Percentiles rank a stretch among this genome's conserved stretches.
These are phyloP conservation scores for Ptilorrhoa leucosticta DNA, from an alignment of 2,113 vertebrate genomes.

Conservation along the genomic window DNA sequence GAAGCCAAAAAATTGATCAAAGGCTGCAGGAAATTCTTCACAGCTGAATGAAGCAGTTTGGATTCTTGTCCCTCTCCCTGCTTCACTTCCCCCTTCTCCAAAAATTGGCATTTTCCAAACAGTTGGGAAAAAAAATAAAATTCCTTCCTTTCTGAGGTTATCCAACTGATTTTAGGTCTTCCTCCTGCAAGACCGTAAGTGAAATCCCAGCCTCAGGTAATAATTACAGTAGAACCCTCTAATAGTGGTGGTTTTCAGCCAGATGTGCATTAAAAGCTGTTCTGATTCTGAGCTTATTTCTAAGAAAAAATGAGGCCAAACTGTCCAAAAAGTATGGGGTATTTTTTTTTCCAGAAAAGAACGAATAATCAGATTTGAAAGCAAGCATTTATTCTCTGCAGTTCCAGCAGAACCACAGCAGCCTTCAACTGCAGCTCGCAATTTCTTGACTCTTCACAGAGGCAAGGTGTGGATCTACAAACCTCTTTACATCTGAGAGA, in stretches of 20 bases:
- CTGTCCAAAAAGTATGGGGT: background rate
- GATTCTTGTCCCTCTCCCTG: background rate
- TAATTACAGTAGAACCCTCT: background rate
- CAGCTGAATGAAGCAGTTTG: background rate
- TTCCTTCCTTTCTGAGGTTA: background rate
- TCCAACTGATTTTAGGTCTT: background rate
- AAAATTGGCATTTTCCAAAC: background rate
- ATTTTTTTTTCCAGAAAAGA: background rate
- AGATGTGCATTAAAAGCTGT: background rate
- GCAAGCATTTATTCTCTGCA: background rate
- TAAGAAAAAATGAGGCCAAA: background rate
- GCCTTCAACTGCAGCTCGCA: background rate
- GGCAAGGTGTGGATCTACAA: background rate
- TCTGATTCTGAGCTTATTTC: background rate
- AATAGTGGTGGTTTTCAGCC: background rate
- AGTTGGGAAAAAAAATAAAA: background rate
- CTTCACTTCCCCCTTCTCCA: background rate
- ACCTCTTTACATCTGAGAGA: background rate
- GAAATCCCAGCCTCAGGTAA: background rate
- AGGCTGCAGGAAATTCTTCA: background rate
- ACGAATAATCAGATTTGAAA: background rate
- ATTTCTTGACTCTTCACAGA: background rate
- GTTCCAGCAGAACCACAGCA: background rate
- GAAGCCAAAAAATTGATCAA: background rate
- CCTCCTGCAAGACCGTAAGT: background rate